These are phyloP conservation scores for Hybos culiciformis DNA, from an alignment of 2,888 invertebrate species.

Conservation along the genomic window DNA sequence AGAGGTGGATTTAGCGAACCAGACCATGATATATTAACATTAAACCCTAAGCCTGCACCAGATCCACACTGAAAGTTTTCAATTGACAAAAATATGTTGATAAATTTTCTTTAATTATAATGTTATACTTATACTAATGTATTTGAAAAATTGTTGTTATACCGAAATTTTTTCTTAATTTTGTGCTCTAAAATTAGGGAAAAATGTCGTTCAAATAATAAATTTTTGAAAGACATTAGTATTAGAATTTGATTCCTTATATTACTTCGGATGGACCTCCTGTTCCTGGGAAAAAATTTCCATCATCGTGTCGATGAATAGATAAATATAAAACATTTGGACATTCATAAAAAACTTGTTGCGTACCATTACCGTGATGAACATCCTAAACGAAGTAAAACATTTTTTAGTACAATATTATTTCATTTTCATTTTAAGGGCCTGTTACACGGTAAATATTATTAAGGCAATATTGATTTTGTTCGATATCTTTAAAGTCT, in stretches of 20 bases:
- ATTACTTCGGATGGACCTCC: constrained; percentile 85
- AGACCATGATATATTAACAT: constrained; percentile 93
- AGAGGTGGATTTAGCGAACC: constrained; percentile 81
- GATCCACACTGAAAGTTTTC: constrained; percentile 58
- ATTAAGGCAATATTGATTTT: no score
- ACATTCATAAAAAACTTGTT: constrained; percentile 95
- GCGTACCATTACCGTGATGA: constrained; percentile 97
- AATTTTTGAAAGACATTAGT: not conserved
- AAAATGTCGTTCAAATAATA: not conserved
- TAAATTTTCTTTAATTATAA: not conserved
- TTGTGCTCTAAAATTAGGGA: not conserved
- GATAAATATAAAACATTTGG: constrained; percentile 90
- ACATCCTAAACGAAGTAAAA: constrained; percentile 54
- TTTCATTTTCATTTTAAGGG: no score
- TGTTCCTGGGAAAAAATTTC: constrained; percentile 99
- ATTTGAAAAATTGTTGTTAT: not conserved
- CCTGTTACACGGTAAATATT: no score
- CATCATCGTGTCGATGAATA: constrained; percentile 97
- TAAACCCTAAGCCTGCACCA: constrained; percentile 81
- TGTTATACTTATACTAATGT: not conserved
- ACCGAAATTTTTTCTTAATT: no score
- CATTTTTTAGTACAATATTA: not conserved
- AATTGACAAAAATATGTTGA: not conserved
- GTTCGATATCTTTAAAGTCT: no score
- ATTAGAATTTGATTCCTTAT: no score